Evolutionary conservation across 2,888 invertebrate genomes (phyloP), one percentile per base, ranked within the genome.

Genomic region (Galerucella calmariensis): DNA sequence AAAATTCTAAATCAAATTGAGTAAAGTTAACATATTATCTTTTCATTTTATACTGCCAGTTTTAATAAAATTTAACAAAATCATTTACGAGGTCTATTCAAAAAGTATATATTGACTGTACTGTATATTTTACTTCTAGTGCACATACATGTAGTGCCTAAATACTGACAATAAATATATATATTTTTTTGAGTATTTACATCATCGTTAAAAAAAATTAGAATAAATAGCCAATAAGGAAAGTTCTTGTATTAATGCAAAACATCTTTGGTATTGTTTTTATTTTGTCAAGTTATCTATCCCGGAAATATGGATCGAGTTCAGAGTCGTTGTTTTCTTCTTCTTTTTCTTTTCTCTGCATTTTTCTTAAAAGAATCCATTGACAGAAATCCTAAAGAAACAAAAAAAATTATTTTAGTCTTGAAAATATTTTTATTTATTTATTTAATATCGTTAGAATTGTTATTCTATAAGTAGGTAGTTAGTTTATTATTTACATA

Each of bases 261-360:
- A 76, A 74, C 79, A 78, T 82, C 83, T 83, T 83, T 83, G 83
- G 83, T 83, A 81, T 81, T 78, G 78, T 79, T 79, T 79, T 76
- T 65, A 72, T 70, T 75, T 72, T 71, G 44, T 73, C 77, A 77
- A 74, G 72, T 75, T 65, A 11, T 69, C 61, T 44, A 67, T 68
- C 69, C 58, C 61, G 61, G n/a, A 51, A 67, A 44, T 56, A 62
- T 65, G 48, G 51, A 72, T 58, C 68, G 67, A 66, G 56, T 46
- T 46, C 63, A 74, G 71, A 59, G 56, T 59, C 69, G 74, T 65
- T 69, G 69, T 46, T 61, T 74, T 48, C 67, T 67, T 63, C 59
- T 75, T 46, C 66, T 72, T 48, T 68, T 70, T 4, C 41, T 67
- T 63, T 73, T 75, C 12, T 67, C 51, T 16, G 16, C 58, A 41